Percentiles rank a stretch among this genome's conserved stretches.
These are phyloP conservation scores for Silurus lanzhouensis DNA, from an alignment of 2,797 vertebrate genomes.

Conservation along the genomic window DNA sequence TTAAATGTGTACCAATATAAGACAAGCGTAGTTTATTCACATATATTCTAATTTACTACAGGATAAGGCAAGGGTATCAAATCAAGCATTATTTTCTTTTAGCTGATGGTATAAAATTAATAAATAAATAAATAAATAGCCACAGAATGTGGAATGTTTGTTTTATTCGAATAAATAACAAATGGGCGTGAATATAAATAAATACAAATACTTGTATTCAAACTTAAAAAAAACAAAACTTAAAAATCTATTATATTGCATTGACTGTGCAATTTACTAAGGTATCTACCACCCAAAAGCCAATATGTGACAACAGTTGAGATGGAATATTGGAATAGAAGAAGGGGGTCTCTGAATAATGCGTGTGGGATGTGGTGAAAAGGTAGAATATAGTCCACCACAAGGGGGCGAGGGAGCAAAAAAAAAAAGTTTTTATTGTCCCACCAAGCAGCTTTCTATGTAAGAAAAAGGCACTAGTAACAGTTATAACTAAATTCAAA, in stretches of 20 bases:
- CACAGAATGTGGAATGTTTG: slow-evolving; percentile 85
- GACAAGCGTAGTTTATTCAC: slow-evolving; percentile 79
- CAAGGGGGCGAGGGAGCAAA: slow-evolving; percentile 53
- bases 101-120: slow-evolving; percentile 74
- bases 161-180: slow-evolving; percentile 92
- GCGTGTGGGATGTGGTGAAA: slow-evolving; percentile 70
- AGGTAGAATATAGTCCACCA: slow-evolving; percentile 74
- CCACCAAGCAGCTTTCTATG: slow-evolving; percentile 82
- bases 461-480: slow-evolving; percentile 97
- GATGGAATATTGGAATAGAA: slow-evolving; percentile 66
- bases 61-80: slow-evolving; percentile 44
- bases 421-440: slow-evolving; percentile 47
- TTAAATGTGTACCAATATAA: slow-evolving; percentile 47
- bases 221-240: slow-evolving; percentile 31
- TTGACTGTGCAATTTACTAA: slow-evolving; percentile 94
- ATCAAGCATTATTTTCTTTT: slow-evolving; percentile 51
- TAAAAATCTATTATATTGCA: slow-evolving; percentile 86
- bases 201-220: slow-evolving; percentile 73
- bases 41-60: slow-evolving; percentile 48
- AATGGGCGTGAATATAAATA: slow-evolving; percentile 75
- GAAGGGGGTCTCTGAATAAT: slow-evolving; percentile 62
- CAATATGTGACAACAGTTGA: slow-evolving; percentile 73
- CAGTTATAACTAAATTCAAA: slow-evolving; percentile 72
- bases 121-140: slow-evolving; percentile 96
- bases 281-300: slow-evolving; percentile 77